Percentiles rank a stretch among this genome's conserved stretches.
These are phyloP conservation scores for Sebastes kiyomatsui DNA, from an alignment of 2,797 vertebrate species.

Conservation along the genomic window DNA sequence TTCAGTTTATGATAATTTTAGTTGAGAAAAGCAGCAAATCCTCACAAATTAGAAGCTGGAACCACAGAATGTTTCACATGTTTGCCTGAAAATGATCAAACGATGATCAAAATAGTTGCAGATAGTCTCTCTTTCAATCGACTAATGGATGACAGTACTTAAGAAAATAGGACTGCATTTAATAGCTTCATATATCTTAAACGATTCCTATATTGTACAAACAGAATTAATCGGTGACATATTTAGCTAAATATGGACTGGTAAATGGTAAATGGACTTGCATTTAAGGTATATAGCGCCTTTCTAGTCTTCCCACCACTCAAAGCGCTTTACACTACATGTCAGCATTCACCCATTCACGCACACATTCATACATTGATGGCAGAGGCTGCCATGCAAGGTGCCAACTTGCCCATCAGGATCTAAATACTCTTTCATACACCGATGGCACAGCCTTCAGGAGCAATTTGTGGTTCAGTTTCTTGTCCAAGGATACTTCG, in stretches of 20 bases:
- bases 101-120: neutral
- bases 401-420: no score
- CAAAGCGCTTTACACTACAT: no score
- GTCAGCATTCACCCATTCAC: no score
- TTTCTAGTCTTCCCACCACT: no score
- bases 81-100: neutral
- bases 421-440: no score
- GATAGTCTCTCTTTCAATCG: neutral
- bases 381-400: no score
- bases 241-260: neutral
- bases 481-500: no score
- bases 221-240: neutral
- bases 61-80: neutral
- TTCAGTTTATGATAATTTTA: neutral
- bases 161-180: neutral
- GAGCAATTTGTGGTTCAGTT: no score
- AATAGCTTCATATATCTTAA: neutral
- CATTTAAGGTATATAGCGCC: rapidly evolving
- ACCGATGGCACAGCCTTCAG: no score
- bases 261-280: no score
- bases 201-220: neutral
- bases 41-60: neutral
- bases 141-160: neutral
- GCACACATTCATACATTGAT: no score
- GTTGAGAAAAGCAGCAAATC: neutral